Base-by-base conservation (phyloP, 2,888 invertebrate species). In the Tinea trinotella region DNA sequence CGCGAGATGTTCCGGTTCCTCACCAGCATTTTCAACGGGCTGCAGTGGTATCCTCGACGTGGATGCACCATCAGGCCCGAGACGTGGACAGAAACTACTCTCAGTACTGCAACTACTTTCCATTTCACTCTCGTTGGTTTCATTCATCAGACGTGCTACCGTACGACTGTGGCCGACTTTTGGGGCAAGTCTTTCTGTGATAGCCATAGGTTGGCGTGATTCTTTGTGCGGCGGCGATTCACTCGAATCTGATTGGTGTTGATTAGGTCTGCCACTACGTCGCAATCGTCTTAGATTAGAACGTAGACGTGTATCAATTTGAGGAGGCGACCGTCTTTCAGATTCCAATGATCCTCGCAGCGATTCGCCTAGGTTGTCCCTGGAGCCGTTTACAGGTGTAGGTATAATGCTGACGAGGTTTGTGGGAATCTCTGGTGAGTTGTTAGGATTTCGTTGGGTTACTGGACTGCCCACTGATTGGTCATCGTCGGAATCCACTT, bases 401-500 rank as follows among this genome's bases (percentile, higher is more conserved):
- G 89, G 89, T 35, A 89, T 67, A 55, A 89, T 88, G 65, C 87
- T 88, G 56, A 89, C 71, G 56, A 89, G 81, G 62, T 87, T 87
- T 54, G 67, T 61, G 1, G 77, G 78, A 57, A 73, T 64, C 65
- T 59, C 66, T 35, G 67, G 69, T 56, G 58, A 65, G 52, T 61
- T 64, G 57, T 64, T 71, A 35, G 71, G 75, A 56, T 64, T 68
- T 5, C 75, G 60, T 0, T 83, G 83, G 3, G 84, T 82, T 60
- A 76, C 70, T 0, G 84, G 79, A 54, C 82, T 82, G 60, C 76
- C 64, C 1, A 67, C 71, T 2, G 87, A 82, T 56, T 86, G 87
- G 60, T 90, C 90, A 61, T 90, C 90, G 60, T 91, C 91, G 0
- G 90, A 90, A 63, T 90, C 90, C 57, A 89, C 82, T 72, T 88